These are phyloP conservation scores for Platalea minor DNA, from an alignment of 2,797 vertebrate species.

Conservation along the genomic window DNA sequence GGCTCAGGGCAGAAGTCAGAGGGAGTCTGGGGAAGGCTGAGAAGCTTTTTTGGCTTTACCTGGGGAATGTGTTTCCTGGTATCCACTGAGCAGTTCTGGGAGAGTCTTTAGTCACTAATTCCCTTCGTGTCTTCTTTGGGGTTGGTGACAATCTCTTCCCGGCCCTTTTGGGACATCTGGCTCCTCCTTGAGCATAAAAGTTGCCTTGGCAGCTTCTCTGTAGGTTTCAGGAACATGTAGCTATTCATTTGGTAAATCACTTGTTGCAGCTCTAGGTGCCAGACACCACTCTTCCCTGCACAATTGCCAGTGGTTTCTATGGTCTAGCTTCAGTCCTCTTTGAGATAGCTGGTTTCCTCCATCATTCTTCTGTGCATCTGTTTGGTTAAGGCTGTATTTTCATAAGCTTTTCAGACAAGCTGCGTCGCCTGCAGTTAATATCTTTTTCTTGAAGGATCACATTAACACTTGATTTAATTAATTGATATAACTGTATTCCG, in stretches of 20 bases:
- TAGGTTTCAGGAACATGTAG: neutral
- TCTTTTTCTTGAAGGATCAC: neutral
- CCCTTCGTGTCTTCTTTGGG: neutral
- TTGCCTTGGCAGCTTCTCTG: neutral
- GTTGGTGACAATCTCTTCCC: neutral
- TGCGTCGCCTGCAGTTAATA: neutral
- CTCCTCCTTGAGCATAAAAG: neutral
- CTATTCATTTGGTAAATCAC: neutral
- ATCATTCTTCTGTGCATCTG: neutral
- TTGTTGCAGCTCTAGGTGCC: neutral
- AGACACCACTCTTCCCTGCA: neutral
- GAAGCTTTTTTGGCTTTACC: neutral
- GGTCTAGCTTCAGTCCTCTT: neutral
- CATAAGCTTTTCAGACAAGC: neutral
- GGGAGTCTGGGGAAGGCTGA: neutral
- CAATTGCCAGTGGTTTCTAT: neutral
- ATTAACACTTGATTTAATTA: conserved; percentile 14
- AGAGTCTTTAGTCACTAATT: neutral
- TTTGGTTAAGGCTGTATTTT: neutral
- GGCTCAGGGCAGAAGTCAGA: neutral
- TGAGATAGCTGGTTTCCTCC: neutral
- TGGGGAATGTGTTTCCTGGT: neutral
- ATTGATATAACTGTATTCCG: neutral
- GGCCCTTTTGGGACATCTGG: neutral
- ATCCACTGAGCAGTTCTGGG: neutral